Evolutionary conservation across 1,140 invertebrate genomes (phyloP), one percentile per base, ranked within the genome.

Genomic region (Trissolcus basalis): DNA sequence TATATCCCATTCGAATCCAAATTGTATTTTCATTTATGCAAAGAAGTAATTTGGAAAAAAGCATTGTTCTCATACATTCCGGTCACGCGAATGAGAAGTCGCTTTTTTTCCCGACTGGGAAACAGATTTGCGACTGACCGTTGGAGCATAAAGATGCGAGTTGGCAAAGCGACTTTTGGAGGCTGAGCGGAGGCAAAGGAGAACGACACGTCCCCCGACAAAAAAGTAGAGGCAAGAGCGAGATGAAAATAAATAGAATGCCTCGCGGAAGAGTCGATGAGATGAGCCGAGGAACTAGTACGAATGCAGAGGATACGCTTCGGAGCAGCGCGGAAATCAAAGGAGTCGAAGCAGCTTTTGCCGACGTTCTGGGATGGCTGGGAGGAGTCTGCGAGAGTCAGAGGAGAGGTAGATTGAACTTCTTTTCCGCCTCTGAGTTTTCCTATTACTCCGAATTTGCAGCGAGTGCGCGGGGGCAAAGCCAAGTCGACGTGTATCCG

Each of bases 371-470:
- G 67, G 64, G 65, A 67, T 60, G 50, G 67, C 32, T 51, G 61
- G 56, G 61, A 55, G 69, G 51, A 65, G 72, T 43, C 55, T 69
- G 32, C 44, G 45, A 49, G 43, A 65, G 43, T 50, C 54, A 43
- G 48, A 78, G 72, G 75, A 71, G 70, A 76, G 78, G 78, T 78
- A 85, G 82, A 87, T 86, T 85, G 81, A 86, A 86, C 85, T 87
- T 86, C 82, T 86, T 86, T 85, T 83, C 81, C 83, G 79, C 80
- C 83, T 80, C 80, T 80, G 85, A 86, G 83, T 86, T 86, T 86
- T 85, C 83, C 84, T 85, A 87, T 86, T 86, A 86, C 86, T 86
- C 80, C 81, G 81, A 85, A 87, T 86, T 85, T 87, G 79, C 77
- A 83, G 77, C 79, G 77, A 74, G 48, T 74, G 76, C 60, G 76